Evolutionary conservation across 2,113 vertebrate species (phyloP).

Genomic region (Rhinolophus ferrumequinum): DNA sequence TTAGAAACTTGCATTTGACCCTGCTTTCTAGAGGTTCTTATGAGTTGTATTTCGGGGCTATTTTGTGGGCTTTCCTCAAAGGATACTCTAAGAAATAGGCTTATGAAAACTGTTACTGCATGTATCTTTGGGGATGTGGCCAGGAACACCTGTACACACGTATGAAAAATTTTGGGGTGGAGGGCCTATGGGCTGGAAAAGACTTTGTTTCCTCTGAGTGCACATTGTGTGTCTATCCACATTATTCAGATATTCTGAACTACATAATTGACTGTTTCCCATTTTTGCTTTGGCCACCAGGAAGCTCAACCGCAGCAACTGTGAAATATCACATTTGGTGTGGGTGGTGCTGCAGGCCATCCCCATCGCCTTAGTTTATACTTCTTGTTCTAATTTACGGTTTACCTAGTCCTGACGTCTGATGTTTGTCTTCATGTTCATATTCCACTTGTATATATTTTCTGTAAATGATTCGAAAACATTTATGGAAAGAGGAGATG

Average conservation of each 20-base stretch:
- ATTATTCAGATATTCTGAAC: background rate
- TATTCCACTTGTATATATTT: background rate
- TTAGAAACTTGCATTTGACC: background rate
- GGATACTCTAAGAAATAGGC: background rate
- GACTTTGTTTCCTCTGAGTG: background rate
- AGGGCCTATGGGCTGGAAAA: background rate
- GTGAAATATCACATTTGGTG: background rate
- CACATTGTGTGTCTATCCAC: background rate
- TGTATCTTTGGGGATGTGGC: background rate
- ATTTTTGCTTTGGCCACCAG: conserved; percentile 32
- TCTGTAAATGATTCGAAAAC: background rate
- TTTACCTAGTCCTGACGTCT: background rate
- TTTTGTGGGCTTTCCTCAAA: conserved; percentile 17
- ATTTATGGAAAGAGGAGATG: background rate
- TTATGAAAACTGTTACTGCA: background rate
- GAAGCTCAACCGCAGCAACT: background rate
- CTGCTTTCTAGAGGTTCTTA: background rate
- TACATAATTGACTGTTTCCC: background rate
- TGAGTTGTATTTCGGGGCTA: background rate
- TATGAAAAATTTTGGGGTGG: too few relatives aligned
- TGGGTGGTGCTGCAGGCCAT: background rate
- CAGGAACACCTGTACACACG: background rate
- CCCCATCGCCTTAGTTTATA: too few relatives aligned
- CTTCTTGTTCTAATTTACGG: background rate
- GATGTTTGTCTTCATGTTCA: background rate